Evolutionary conservation across 2,888 invertebrate genomes (phyloP), one percentile per base, ranked within the genome.

Genomic region (Drosophila aldrichi): DNA sequence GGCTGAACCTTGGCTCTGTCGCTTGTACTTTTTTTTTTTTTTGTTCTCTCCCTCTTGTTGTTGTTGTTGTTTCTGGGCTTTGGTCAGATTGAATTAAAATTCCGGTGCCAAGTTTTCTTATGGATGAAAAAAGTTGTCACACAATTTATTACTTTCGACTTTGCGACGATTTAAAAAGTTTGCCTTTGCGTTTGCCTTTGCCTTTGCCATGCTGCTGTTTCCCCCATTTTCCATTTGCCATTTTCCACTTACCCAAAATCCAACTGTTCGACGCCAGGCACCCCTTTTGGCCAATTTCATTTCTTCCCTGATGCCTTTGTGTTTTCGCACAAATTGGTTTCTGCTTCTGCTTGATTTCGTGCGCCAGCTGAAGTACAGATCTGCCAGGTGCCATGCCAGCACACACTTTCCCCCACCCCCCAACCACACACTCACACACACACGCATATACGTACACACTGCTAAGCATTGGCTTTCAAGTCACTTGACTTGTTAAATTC

Each of bases 401-500:
- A 48, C 34, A 38, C 48, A 57, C 22, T 46, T 48, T 44, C 38
- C 56, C 40, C 59, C 38, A 43, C 41, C 34, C 54, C 40, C 57
- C 34, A 44, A 34, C 46, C 38, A n/a, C 36, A 32, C 25, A 25
- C 38, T 16, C 41, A 32, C n/a, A 18, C n/a, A 40, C 34, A 46
- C 9, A 36, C 40, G 62, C 51, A 49, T 51, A 49, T 55, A n/a
- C 12, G 29, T 32, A n/a, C n/a, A 36, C 36, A 62, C 59, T 59
- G 59, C 36, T 78, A 56, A 73, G 68, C 66, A 59, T 46, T 20
- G 70, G 54, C 74, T 71, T 67, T 68, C 70, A 60, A 66, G 65
- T 61, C 77, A 88, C 89, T 88, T 88, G 80, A 82, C 77, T 89
- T 82, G 79, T 75, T 85, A 89, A 88, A 82, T 84, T 85, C 88